Conservation (phyloP, 1,140 invertebrate species). For the Dermatophagoides farinae region DNA sequence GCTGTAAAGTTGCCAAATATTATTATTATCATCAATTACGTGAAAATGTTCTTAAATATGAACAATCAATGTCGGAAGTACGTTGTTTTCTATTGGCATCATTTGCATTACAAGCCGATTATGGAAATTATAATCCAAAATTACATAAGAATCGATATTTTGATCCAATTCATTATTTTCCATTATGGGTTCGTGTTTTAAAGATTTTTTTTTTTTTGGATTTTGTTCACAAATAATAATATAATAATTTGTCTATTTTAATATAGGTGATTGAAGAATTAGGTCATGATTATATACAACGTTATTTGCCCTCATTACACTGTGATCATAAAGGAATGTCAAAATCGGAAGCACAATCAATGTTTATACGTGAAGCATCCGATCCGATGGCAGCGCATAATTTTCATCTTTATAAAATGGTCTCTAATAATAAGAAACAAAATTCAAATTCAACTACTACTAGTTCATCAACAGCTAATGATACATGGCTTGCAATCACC, state of each 20-base stretch:
- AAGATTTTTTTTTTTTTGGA: neutral
- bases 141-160: slow-evolving; percentile 33
- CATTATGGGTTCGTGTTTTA: slow-evolving; percentile 34
- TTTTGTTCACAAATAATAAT: neutral
- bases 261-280: slow-evolving; percentile 32
- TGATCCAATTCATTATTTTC: slow-evolving; percentile 48
- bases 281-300: slow-evolving; percentile 37
- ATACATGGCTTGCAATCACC: neutral
- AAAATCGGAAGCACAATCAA: slow-evolving; percentile 50
- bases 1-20: slow-evolving; percentile 66
- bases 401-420: slow-evolving; percentile 68
- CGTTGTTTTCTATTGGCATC: slow-evolving; percentile 56
- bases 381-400: slow-evolving; percentile 64
- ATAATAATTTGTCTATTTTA: slow-evolving; percentile 6
- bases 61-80: slow-evolving; percentile 35
- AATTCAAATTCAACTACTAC: slow-evolving; percentile 39
- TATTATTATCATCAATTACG: slow-evolving; percentile 76
- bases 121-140: slow-evolving; percentile 42
- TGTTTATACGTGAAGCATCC: slow-evolving; percentile 72
- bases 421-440: slow-evolving; percentile 47
- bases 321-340: slow-evolving; percentile 50
- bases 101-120: slow-evolving; percentile 69
- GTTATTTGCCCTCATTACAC: slow-evolving; percentile 38
- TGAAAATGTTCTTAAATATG: slow-evolving; percentile 48
- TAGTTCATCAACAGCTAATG: slow-evolving; percentile 32